Evolutionary conservation across 2,888 invertebrate genomes (phyloP), one percentile per base, ranked within the genome.

Genomic region (Fissipunctia ypsillon): DNA sequence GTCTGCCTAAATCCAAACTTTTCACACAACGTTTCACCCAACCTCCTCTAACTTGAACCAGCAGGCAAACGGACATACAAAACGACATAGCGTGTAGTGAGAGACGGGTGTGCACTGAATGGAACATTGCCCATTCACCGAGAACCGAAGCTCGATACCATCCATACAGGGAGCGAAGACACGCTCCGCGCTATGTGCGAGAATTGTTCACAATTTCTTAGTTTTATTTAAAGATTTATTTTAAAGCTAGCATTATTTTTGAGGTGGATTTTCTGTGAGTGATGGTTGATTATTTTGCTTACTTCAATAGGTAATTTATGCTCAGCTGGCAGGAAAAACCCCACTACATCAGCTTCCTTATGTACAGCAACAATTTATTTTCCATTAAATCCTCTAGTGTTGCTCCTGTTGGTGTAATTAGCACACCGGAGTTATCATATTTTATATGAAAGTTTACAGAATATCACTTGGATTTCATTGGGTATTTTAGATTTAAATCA

Each of bases 91-190:
- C 89, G 86, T 88, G 88, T 87, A 86, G 76, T 78, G 83, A 85
- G 76, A 83, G 84, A 88, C 86, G 86, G 85, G 75, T 84, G 84
- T 72, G 80, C 76, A 83, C 85, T 92, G 90, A 92, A 92, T 92
- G 92, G 92, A 89, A 90, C 92, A 91, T 88, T 83, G 88, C 85
- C 91, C 91, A 92, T 92, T 92, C 90, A 91, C 86, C 69, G 87
- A 84, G 91, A 90, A 88, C 88, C 88, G 88, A 89, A 89, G 86
- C 83, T 72, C 25, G 92, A 92, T 91, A 90, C 89, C 87, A 89
- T 90, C 92, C 92, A 84, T 88, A 90, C 90, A 83, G 84, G 91
- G 86, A 88, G 76, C 83, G 74, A 66, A 72, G 85, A 87, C 88
- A 88, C 85, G 90, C 80, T 81, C 76, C 7, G 52, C 35, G 86